Base-by-base conservation (phyloP, 1,140 invertebrate species). In the Lasioglossum albipes region DNA sequence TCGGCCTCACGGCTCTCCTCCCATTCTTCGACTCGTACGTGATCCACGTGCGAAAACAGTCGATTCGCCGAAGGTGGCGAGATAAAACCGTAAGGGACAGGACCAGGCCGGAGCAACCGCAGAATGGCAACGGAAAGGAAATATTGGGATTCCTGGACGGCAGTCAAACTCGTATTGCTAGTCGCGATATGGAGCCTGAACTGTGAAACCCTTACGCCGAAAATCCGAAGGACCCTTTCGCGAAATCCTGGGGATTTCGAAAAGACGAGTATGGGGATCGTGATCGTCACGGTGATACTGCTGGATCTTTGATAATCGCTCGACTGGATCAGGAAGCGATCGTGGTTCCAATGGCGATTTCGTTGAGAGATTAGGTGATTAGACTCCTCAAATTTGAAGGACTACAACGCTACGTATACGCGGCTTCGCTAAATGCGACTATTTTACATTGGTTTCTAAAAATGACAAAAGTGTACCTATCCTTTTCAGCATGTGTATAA, bases 131-230 rank as follows among this genome's bases (percentile, higher is more conserved):
- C 78, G 1, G 86, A 89, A 89, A 89, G 1, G 86, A 89, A 89
- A 89, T 89, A 90, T 90, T 80, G 88, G 80, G 75, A 89, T 88
- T 89, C 85, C 81, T 81, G 82, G 73, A 83, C 79, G 77, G 69
- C 70, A 66, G 79, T 79, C 69, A 36, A 64, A 45, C 54, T 45
- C 27, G n/a, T 57, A 36, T 76, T 41, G 78, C 31, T n/a, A n/a
- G 52, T 2, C 16, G 9, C 16, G 65, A 57, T 18, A 75, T 22
- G 31, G 31, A 57, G 66, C 22, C 49, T 31, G 49, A 54, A 9
- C 61, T 36, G 41, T n/a, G 2, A n/a, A 31, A 18, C 7, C 16
- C 5, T 18, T 45, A 12, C 42, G 7, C 7, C 42, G 42, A 12
- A 45, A 45, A 45, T 45, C 42, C 42, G 10, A 12, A 1, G 27